Evolutionary conservation across 2,797 vertebrate genomes (phyloP), one percentile per base, ranked within the genome.

Genomic region (Myoxocephalus aenaeus): DNA sequence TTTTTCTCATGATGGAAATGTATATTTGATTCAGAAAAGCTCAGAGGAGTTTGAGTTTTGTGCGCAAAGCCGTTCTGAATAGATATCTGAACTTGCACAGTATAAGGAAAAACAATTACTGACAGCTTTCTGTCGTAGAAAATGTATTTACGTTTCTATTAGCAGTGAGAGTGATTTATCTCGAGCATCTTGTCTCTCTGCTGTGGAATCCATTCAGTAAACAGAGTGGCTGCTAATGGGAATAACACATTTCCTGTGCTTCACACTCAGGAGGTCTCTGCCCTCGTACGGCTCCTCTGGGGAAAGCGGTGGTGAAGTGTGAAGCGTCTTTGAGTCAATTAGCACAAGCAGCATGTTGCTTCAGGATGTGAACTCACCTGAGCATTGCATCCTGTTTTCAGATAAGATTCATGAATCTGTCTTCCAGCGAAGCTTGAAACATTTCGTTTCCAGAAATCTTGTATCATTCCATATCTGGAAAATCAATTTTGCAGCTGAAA

Each of bases 161-260:
- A 81, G 71, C 67, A 29, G 65, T 6, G 22, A 44, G 25, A 29
- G 34, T 82, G 87, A 86, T 89, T 90, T 86, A 78, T 70, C 54
- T 68, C 18, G 71, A 69, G 72, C 65, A 70, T 87, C n/a, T 72
- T 63, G 44, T 84, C 73, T 70, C 67, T 78, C 56, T 87, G 73
- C 81, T 89, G 87, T 81, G 88, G 92, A 94, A 94, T 92, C 86
- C 73, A 85, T 87, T 88, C 63, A 65, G 82, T 87, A 91, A 93
- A 91, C 89, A 87, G 67, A 69, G 79, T 76, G 53, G 54, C 72
- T 32, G 18, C 88, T 94, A 89, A 95, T 94, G 94, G 78, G 83
- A 92, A 93, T 76, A 94, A 64, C 95, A 95, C 77, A 89, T 92
- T 91, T 94, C 77, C 92, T 86, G 73, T 29, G 53, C 76, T 83